These are phyloP conservation scores for Volucella inanis DNA, from an alignment of 2,888 invertebrate species.

Conservation along the genomic window DNA sequence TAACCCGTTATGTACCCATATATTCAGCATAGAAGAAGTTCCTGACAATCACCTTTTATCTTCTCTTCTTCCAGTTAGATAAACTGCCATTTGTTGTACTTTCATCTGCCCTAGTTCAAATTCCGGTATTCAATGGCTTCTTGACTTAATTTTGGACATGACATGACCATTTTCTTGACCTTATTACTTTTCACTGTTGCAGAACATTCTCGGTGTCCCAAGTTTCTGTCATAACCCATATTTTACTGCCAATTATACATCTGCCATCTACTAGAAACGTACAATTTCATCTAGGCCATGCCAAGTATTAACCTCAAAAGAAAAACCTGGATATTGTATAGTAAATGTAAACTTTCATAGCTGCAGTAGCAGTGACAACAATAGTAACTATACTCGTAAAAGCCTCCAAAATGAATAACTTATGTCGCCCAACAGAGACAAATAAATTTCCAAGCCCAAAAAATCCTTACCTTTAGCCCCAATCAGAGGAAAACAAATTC, in stretches of 20 bases:
- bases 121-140: too few relatives aligned
- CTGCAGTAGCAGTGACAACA: not conserved
- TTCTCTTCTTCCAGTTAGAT: too few relatives aligned
- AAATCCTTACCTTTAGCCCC: conserved; percentile 34
- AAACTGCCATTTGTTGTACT: too few relatives aligned
- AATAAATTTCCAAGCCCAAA: conserved; percentile 51
- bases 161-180: too few relatives aligned
- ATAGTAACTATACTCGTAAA: conserved; percentile 41
- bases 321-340: conserved; percentile 20
- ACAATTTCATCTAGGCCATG: conserved; percentile 35
- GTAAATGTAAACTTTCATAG: conserved; percentile 34
- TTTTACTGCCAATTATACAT: not conserved
- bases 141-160: too few relatives aligned
- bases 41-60: too few relatives aligned
- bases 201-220: too few relatives aligned
- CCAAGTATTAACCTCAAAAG: conserved; percentile 37
- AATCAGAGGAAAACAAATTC: conserved; percentile 27
- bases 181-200: too few relatives aligned
- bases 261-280: conserved; percentile 1
- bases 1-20: too few relatives aligned
- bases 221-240: not conserved
- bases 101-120: too few relatives aligned
- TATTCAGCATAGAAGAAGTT: too few relatives aligned
- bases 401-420: conserved; percentile 60
- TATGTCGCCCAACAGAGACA: conserved; percentile 47